Conservation (phyloP, 1,140 invertebrate genomes). For the Papilio machaon region DNA sequence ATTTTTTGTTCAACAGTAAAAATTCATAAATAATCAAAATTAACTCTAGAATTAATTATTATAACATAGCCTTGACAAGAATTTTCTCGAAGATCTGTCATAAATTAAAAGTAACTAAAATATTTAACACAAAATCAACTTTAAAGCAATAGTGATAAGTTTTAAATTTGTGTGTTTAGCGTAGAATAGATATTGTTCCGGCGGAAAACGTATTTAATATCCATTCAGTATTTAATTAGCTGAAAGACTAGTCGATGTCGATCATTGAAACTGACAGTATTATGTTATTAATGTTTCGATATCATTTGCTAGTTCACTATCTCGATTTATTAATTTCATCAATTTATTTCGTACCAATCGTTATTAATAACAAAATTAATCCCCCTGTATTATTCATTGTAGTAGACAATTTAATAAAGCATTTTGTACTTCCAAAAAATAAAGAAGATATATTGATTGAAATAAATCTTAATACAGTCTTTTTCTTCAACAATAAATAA, state of each 20-base stretch:
- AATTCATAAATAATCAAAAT: too few relatives aligned
- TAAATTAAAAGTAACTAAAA: neutral
- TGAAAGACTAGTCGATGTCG: slow-evolving; percentile 19
- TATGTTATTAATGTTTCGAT: neutral
- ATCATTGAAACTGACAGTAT: slow-evolving; percentile 22
- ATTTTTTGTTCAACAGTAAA: too few relatives aligned
- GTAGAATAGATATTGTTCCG: neutral
- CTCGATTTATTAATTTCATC: neutral
- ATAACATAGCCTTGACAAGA: slow-evolving; percentile 1
- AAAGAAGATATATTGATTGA: too few relatives aligned
- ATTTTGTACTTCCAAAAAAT: too few relatives aligned
- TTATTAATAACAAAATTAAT: neutral
- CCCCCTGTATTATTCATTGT: neutral
- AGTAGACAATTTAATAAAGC: too few relatives aligned
- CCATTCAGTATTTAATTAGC: slow-evolving; percentile 42
- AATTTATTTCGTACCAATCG: neutral
- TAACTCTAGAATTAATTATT: too few relatives aligned
- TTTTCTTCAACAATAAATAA: too few relatives aligned
- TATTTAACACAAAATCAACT: neutral
- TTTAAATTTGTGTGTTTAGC: neutral
- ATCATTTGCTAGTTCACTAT: neutral
- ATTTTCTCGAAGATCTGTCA: neutral
- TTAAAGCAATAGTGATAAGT: neutral
- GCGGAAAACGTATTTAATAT: slow-evolving; percentile 37
- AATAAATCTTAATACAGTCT: too few relatives aligned